These are phyloP conservation scores for Oriolus oriolus DNA, from an alignment of 2,113 vertebrate species.

Conservation along the genomic window DNA sequence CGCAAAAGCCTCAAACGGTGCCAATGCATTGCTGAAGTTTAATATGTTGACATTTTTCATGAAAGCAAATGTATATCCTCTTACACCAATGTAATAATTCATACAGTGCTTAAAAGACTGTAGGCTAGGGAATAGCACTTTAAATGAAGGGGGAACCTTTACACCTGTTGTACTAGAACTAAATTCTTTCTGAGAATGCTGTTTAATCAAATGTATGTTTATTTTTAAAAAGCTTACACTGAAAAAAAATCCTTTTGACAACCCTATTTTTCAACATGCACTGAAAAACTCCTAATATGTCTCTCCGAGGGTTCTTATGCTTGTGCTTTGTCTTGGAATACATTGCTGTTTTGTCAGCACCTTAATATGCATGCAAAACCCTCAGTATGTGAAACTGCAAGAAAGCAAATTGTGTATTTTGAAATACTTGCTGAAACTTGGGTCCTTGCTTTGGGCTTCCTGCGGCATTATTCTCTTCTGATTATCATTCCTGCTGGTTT, in stretches of 20 bases:
- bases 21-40: not conserved
- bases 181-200: not conserved
- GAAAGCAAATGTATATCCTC: not conserved
- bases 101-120: not conserved
- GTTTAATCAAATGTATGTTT: not conserved
- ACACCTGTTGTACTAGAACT: not conserved
- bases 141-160: not conserved
- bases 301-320: not conserved
- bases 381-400: not conserved
- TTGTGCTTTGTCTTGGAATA: not conserved
- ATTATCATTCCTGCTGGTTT: not conserved
- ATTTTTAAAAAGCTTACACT: not conserved
- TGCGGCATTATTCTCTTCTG: not conserved
- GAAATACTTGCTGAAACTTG: not conserved
- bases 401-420: not conserved
- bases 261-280: not conserved
- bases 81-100: not conserved
- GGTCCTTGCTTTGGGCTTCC: not conserved
- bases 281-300: not conserved
- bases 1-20: not conserved
- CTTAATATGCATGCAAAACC: not conserved
- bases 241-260: not conserved
- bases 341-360: not conserved
- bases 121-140: not conserved
- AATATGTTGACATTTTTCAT: not conserved